phyloP scores from a whole-genome alignment of 23 tunicate genomes.

The Ciona savignyi region DNA sequence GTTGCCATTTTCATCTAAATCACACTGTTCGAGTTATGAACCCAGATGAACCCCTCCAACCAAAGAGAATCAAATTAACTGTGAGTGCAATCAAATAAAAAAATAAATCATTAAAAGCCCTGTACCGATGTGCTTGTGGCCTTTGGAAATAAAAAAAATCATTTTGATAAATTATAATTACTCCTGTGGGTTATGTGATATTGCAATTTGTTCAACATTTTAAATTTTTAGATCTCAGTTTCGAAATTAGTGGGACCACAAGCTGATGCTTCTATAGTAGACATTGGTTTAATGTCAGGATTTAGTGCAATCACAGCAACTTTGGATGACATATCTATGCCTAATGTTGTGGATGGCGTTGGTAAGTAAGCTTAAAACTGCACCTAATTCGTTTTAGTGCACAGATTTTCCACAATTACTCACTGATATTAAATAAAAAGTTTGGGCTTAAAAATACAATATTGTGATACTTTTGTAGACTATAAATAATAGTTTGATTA shows the following conservation, averaged over 20 bases:
- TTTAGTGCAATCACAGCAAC: slow-evolving; percentile 29
- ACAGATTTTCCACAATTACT: no score
- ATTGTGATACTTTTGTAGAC: no score
- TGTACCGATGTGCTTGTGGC: no score
- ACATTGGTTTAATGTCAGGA: slow-evolving; percentile 62
- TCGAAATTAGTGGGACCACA: slow-evolving; percentile 28
- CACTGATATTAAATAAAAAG: no score
- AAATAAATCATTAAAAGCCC: no score
- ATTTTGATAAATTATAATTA: no score
- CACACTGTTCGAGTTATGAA: background rate
- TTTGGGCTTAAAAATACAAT: no score
- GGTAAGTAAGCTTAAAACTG: slow-evolving; percentile 25
- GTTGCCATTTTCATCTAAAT: slow-evolving; percentile 38
- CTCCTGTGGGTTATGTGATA: no score
- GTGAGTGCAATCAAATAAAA: background rate
- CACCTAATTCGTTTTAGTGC: background rate
- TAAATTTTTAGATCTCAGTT: slow-evolving; percentile 33
- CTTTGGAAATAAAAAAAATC: no score
- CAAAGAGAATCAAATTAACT: slow-evolving; percentile 5
- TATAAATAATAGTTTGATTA: no score
- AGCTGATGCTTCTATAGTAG: slow-evolving; percentile 45
- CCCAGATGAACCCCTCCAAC: background rate
- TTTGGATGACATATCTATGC: background rate
- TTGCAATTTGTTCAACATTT: no score
- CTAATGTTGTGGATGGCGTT: slow-evolving; percentile 29